Percentiles rank a stretch among this genome's conserved stretches.
These are phyloP conservation scores for Hymenochirus boettgeri DNA, from an alignment of 2,113 vertebrate genomes.

Conservation along the genomic window DNA sequence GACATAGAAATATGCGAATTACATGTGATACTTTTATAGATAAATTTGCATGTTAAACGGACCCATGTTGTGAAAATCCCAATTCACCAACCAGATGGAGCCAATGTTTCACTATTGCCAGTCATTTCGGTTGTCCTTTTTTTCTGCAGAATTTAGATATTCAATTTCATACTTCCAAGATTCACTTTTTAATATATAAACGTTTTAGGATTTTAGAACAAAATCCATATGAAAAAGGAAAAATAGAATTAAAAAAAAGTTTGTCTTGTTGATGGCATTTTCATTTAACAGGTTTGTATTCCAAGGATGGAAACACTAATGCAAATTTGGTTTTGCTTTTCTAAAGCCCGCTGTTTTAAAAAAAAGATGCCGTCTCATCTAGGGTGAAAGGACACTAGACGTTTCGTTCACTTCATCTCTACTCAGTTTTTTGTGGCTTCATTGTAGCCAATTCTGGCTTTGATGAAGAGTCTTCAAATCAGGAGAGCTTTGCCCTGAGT, in stretches of 20 bases:
- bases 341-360: constrained; percentile 19
- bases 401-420: constrained; percentile 6
- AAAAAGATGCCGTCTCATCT: constrained; percentile 26
- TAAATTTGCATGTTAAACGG: too few species aligned
- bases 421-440: constrained; percentile 15
- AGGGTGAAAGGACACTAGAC: constrained; percentile 14
- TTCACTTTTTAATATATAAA: neutral
- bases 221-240: constrained; percentile 7
- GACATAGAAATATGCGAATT: too few species aligned
- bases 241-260: too few species aligned
- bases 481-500: neutral
- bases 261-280: neutral
- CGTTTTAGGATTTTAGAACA: neutral
- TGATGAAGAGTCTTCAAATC: constrained; percentile 15
- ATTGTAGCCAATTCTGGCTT: constrained; percentile 15
- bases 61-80: too few species aligned
- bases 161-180: neutral
- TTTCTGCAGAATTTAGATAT: neutral
- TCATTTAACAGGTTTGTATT: constrained; percentile 10
- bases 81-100: constrained; percentile 22
- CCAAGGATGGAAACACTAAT: constrained; percentile 28
- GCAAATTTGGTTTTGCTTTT: constrained; percentile 32
- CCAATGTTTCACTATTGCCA: constrained; percentile 9
- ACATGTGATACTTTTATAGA: too few species aligned
- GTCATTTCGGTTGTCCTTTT: neutral